Evolutionary conservation across 1,140 invertebrate species (phyloP), one percentile per base, ranked within the genome.

Genomic region (Gryllus bimaculatus): DNA sequence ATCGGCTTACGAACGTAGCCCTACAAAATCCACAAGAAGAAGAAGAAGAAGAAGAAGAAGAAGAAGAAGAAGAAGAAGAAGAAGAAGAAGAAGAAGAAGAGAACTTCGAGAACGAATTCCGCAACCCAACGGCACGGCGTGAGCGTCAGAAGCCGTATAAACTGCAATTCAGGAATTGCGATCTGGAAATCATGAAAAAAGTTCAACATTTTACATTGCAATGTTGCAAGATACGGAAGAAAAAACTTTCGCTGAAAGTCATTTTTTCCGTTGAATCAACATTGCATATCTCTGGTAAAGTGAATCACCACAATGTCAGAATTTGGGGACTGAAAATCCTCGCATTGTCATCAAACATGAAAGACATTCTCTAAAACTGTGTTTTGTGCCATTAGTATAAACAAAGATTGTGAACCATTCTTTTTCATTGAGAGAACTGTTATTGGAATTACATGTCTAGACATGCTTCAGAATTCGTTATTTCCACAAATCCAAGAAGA

Each of bases 241-340:
- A 15, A 15, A 54, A 8, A 54, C 8, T 54, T 54, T 54, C 15
- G 8, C 15, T 66, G 54, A 3, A 2, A 10, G 2, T 66, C 1
- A 75, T 75, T 49, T 78, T 78, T 12, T 15, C 48, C 7, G 20
- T 80, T 78, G 78, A 76, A 80, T 80, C 74, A 15, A 76, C 73
- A 13, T 79, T 81, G 66, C 80, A 80, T 77, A 49, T 78, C 26
- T 75, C 26, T 26, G 77, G 78, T 47, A 49, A 54, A 10, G 80
- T 80, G n/a, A 79, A 80, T 78, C 49, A 49, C 18, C 77, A 80
- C 20, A 78, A 80, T 75, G 78, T 79, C n/a, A 18, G 80, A 47
- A 80, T 77, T 47, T 79, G 80, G 80, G 78, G 73, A 20, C n/a
- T 15, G 78, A 80, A 79, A 66, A 80, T 75, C 78, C 80, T 10